A percentile compares a stretch with the other conserved stretches of the same genome.
Evolutionary conservation across 2,113 vertebrate species (phyloP).

Genomic region (Stegostoma tigrinum): DNA sequence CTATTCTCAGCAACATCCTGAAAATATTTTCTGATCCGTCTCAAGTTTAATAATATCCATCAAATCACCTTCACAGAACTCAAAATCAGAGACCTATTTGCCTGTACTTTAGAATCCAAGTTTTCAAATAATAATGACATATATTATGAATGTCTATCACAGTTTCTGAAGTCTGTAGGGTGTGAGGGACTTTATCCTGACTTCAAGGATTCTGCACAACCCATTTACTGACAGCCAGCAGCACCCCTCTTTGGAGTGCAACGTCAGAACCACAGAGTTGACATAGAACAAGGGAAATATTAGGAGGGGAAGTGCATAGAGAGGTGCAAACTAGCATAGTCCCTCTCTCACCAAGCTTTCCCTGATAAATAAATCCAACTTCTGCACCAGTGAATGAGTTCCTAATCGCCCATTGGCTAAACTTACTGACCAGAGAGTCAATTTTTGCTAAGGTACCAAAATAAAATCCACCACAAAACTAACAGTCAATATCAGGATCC

Average conservation of each 20-base stretch:
- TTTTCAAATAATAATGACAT: no score
- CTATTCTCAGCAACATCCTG: no score
- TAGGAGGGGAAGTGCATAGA: neutral
- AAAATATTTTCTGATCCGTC: no score
- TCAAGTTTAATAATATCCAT: no score
- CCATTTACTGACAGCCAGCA: neutral
- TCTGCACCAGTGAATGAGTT: no score
- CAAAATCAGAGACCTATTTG: no score
- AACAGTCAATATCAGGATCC: neutral
- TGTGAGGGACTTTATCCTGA: neutral
- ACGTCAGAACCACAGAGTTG: neutral
- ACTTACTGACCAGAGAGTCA: neutral
- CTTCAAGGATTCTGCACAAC: neutral
- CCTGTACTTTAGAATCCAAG: no score
- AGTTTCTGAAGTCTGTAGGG: neutral
- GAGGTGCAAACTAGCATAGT: neutral
- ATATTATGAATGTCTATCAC: neutral
- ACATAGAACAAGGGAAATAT: neutral
- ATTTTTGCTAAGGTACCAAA: neutral
- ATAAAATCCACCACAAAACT: neutral
- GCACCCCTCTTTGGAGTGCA: neutral
- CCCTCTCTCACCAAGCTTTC: neutral
- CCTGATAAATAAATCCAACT: neutral
- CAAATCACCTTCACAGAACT: no score
- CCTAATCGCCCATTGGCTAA: no score